Evolutionary conservation across 2,797 vertebrate genomes (phyloP).

Genomic region (Poeciliopsis infans): DNA sequence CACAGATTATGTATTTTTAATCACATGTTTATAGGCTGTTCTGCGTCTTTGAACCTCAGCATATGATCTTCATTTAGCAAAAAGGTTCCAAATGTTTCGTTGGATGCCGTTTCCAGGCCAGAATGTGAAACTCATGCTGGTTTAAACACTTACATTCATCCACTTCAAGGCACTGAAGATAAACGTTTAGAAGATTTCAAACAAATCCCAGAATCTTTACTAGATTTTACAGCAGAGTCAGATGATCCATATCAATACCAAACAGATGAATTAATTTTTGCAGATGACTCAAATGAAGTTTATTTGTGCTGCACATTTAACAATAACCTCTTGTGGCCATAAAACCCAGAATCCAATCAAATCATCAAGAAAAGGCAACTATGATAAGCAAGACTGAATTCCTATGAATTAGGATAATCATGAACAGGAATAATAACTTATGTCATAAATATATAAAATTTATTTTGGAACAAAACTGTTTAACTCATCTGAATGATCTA

Average conservation of each 20-base stretch:
- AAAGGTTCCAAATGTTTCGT: slow-evolving; percentile 11
- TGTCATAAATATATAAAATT: neutral
- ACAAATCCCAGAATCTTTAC: neutral
- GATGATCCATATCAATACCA: neutral
- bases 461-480: neutral
- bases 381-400: neutral
- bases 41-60: neutral
- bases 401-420: neutral
- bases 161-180: neutral
- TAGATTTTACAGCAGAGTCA: neutral
- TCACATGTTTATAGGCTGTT: neutral
- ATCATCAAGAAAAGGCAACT: neutral
- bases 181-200: slow-evolving; percentile 1
- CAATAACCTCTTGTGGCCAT: neutral
- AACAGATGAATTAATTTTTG: neutral
- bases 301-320: neutral
- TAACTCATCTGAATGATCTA: neutral
- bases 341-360: neutral
- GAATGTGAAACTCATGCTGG: neutral
- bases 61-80: slow-evolving; percentile 9
- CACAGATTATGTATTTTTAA: slow-evolving; percentile 1
- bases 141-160: slow-evolving; percentile 3
- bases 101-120: slow-evolving; percentile 1
- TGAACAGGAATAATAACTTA: neutral
- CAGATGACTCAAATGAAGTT: neutral